A percentile compares a stretch with the other conserved stretches of the same genome.
phyloP scores from a whole-genome alignment of 2,888 invertebrate genomes.

The Choreutis nemorana region DNA sequence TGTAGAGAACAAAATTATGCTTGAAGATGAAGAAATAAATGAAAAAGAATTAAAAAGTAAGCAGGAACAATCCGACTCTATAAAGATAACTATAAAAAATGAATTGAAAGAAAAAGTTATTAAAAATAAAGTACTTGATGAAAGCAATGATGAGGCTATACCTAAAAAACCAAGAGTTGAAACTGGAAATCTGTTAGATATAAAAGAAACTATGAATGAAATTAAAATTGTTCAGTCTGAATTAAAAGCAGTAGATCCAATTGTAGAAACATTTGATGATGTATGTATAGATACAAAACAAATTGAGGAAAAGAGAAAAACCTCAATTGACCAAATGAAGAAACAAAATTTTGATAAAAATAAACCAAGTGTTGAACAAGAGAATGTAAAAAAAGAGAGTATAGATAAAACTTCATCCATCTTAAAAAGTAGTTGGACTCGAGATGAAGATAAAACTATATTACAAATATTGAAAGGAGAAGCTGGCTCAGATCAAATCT shows the following conservation, averaged over 20 bases:
- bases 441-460: constrained; percentile 84
- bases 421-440: constrained; percentile 68
- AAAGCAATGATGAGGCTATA: neutral
- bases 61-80: no score
- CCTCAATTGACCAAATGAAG: neutral
- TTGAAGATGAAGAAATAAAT: no score
- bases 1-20: no score
- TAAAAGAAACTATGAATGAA: neutral
- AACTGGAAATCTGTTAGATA: neutral
- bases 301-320: constrained; percentile 2
- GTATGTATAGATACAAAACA: no score
- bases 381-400: constrained; percentile 9
- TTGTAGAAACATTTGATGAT: no score
- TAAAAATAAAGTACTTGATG: neutral
- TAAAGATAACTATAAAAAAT: no score
- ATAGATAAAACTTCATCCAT: constrained; percentile 10
- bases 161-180: neutral
- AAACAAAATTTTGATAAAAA: constrained; percentile 5
- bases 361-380: constrained; percentile 9
- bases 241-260: constrained; percentile 27
- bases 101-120: neutral
- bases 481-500: constrained; percentile 69
- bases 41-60: no score
- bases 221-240: constrained; percentile 27
- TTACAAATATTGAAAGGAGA: constrained; percentile 79